Percentiles rank a stretch among this genome's conserved stretches.
phyloP scores from a whole-genome alignment of 1,140 invertebrate genomes.

The Pseudoatta argentina region DNA sequence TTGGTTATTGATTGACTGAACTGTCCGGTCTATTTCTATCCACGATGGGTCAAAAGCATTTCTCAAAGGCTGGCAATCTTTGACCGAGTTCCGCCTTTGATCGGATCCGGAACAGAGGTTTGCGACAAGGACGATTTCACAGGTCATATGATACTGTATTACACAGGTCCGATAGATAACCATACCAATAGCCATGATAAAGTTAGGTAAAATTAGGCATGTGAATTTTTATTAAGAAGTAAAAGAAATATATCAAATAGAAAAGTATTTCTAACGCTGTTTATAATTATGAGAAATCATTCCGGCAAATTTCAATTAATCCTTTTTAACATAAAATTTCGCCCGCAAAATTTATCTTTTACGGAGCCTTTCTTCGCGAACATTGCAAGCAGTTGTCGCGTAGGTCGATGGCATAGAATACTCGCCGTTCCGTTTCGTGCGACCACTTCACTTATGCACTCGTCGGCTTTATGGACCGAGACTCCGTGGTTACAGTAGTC shows the following conservation, averaged over 20 bases:
- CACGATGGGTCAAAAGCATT: constrained; percentile 53
- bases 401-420: constrained; percentile 72
- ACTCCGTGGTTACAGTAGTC: constrained; percentile 68
- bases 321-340: background rate
- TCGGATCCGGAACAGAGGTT: constrained; percentile 55
- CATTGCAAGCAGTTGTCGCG: constrained; percentile 59
- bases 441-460: constrained; percentile 79
- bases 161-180: background rate
- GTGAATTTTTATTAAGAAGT: background rate
- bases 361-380: constrained; percentile 21
- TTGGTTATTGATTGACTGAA: constrained; percentile 66
- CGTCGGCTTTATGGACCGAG: constrained; percentile 77
- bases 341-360: constrained; percentile 4
- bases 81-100: constrained; percentile 60
- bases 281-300: background rate
- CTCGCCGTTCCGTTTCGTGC: constrained; percentile 74
- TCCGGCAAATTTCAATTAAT: background rate
- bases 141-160: constrained; percentile 35
- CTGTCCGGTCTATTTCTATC: constrained; percentile 59
- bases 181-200: background rate
- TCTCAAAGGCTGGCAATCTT: constrained; percentile 68
- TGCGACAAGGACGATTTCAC: constrained; percentile 53
- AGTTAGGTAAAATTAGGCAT: constrained; percentile 6
- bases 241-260: background rate
- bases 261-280: background rate